Conservation (phyloP, 2,888 invertebrate genomes). For the Pammene fasciana region DNA sequence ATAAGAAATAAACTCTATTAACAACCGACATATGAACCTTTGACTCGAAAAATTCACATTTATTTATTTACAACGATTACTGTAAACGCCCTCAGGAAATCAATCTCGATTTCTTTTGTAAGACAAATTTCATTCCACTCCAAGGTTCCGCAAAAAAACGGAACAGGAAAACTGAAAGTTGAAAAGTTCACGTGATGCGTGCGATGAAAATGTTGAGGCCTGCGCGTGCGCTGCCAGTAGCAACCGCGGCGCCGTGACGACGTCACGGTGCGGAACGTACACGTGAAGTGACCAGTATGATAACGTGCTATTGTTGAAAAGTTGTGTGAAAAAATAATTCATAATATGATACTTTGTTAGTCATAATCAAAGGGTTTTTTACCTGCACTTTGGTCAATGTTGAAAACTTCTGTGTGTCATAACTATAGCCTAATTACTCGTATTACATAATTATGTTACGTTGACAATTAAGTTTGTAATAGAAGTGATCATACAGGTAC, state of each 20-base stretch:
- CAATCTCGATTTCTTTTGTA: too few relatives aligned
- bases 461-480: conserved; percentile 1
- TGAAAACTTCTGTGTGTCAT: conserved; percentile 14
- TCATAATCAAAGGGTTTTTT: too few relatives aligned
- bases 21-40: too few relatives aligned
- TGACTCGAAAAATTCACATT: too few relatives aligned
- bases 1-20: too few relatives aligned
- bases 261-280: conserved; percentile 31
- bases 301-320: not conserved
- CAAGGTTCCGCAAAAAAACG: conserved; percentile 22
- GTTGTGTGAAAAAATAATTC: not conserved
- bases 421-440: conserved; percentile 5
- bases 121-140: not conserved
- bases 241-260: conserved; percentile 23
- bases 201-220: conserved; percentile 25
- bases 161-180: conserved; percentile 33
- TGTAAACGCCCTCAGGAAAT: too few relatives aligned
- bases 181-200: conserved; percentile 37
- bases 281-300: conserved; percentile 12
- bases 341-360: too few relatives aligned
- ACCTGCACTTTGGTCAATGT: not conserved
- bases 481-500: not conserved
- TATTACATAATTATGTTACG: conserved; percentile 5
- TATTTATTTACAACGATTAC: too few relatives aligned
- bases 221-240: conserved; percentile 32